These are phyloP conservation scores for Eupithecia pulchellata DNA, from an alignment of 2,888 invertebrate genomes.

Conservation along the genomic window DNA sequence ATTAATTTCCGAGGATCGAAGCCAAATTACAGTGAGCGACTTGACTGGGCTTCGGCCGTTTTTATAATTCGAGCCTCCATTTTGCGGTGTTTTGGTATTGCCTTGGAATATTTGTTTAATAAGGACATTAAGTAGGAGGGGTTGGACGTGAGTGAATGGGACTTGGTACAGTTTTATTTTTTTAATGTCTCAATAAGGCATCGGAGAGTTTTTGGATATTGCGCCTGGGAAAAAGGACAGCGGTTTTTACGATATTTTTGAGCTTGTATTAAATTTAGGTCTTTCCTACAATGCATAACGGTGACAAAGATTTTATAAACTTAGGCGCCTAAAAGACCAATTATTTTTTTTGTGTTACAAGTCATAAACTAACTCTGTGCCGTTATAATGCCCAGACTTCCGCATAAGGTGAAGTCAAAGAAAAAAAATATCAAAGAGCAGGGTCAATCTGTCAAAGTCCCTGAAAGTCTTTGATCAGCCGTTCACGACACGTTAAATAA, in stretches of 20 bases:
- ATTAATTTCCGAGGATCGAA: conserved; percentile 82
- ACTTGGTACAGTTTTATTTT: not conserved
- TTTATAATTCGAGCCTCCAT: conserved; percentile 33
- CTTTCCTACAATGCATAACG: too few relatives aligned
- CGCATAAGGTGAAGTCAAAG: too few relatives aligned
- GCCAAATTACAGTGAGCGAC: conserved; percentile 70
- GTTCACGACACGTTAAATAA: too few relatives aligned
- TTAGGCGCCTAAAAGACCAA: too few relatives aligned
- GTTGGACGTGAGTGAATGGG: conserved; percentile 31
- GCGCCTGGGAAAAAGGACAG: not conserved
- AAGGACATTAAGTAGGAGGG: conserved; percentile 31
- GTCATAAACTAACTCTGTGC: too few relatives aligned
- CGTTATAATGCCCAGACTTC: too few relatives aligned
- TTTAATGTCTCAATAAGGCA: conserved; percentile 14
- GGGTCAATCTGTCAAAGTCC: too few relatives aligned
- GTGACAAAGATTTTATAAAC: too few relatives aligned
- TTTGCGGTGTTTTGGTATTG: conserved; percentile 36
- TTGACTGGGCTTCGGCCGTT: conserved; percentile 45
- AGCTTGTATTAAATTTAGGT: not conserved
- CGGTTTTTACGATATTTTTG: too few relatives aligned
- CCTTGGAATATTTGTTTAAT: conserved; percentile 42
- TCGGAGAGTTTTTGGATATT: not conserved
- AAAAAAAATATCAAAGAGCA: too few relatives aligned
- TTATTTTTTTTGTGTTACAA: too few relatives aligned
- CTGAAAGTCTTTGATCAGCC: too few relatives aligned